Base-by-base conservation (phyloP, 1,140 invertebrate genomes). In the Adoxophyes honmai region DNA sequence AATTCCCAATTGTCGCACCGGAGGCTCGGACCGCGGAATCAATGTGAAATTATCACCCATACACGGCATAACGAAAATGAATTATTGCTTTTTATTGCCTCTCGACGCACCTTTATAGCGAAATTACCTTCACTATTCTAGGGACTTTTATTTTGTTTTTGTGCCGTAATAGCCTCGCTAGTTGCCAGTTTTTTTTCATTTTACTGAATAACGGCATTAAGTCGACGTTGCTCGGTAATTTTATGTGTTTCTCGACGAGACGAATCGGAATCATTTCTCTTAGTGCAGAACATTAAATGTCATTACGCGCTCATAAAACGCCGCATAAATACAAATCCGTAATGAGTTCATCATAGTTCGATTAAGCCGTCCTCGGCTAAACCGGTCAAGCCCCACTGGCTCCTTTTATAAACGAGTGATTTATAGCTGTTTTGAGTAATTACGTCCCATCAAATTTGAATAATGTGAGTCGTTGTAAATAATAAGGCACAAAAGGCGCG, bases 391-490 rank as follows among this genome's bases (percentile, higher is more conserved):
- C 77, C 57, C 61, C 28, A 5, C 21, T 35, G 34, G 15, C 15
- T 35, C 76, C 63, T 70, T 75, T 77, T 81, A 83, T 81, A 82
- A 77, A 74, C 75, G 60, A 61, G 75, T 86, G 84, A 88, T 88
- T 88, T 88, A 88, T 84, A 68, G 60, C 48, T 83, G 80, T 83
- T 86, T 81, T 83, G 82, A 86, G 75, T 84, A 86, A 86, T 88
- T 77, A 84, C 75, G 78, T 78, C 81, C 81, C 79, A 87, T 87
- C 81, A 84, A 86, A 84, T 86, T 87, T 84, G 80, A 84, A 86
- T 87, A 86, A 82, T 78, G 73, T 73, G 71, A 74, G 62, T 74
- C 72, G 73, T 78, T 74, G 78, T 84, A 84, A 83, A 86, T 55
- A 55, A 55, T 81, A 76, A 78, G 66, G 66, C 53, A 68, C 62